These are phyloP conservation scores for Catharus ustulatus DNA, from an alignment of 2,797 vertebrate genomes.

Conservation along the genomic window DNA sequence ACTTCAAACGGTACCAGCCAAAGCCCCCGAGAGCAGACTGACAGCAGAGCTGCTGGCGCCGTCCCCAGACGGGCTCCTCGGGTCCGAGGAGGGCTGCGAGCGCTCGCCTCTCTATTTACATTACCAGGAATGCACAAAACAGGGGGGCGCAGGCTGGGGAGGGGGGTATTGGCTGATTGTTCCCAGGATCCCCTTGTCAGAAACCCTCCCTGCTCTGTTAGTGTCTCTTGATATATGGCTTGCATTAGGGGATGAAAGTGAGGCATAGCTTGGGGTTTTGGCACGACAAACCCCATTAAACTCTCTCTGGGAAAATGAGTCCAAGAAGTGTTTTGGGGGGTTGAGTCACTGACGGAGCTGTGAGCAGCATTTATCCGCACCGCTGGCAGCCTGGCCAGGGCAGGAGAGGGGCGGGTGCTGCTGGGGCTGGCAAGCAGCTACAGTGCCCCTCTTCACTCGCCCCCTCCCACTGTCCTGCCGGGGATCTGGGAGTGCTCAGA, in stretches of 20 bases:
- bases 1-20: conserved; percentile 16
- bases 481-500: too few relatives aligned
- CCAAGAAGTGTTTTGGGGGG: conserved; percentile 60
- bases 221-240: conserved; percentile 76
- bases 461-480: fast-evolving
- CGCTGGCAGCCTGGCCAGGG: background rate
- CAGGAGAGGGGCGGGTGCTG: background rate
- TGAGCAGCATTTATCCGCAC: background rate
- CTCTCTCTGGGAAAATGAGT: conserved; percentile 71
- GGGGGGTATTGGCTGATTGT: conserved; percentile 62
- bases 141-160: conserved; percentile 9
- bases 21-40: conserved; percentile 30
- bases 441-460: background rate
- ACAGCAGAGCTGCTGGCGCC: conserved; percentile 30
- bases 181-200: conserved; percentile 75
- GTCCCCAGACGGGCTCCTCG: conserved; percentile 39
- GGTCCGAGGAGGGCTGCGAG: conserved; percentile 31
- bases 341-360: conserved; percentile 56
- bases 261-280: conserved; percentile 73
- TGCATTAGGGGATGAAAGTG: conserved; percentile 76
- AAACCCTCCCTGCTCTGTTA: conserved; percentile 55
- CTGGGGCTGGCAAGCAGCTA: background rate
- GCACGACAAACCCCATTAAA: conserved; percentile 74
- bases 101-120: conserved; percentile 58
- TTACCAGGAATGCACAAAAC: conserved; percentile 67